Conservation (phyloP, 2,888 invertebrate species). For the Thera britannica region DNA sequence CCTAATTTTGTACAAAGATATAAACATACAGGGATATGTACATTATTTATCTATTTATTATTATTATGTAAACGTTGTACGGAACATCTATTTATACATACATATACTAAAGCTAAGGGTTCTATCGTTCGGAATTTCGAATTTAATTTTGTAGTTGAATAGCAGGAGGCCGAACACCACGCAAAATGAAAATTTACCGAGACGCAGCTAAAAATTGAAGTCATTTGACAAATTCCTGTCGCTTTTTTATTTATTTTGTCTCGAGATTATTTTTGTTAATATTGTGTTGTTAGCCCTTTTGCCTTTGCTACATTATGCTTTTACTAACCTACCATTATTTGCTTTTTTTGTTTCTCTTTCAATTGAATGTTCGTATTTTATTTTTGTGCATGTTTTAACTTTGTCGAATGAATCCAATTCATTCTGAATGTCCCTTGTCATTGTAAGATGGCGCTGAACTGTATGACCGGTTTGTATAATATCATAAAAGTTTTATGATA, state of each 20-base stretch:
- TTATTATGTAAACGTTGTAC: not conserved
- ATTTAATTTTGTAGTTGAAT: constrained; percentile 12
- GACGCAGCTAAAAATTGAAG: constrained; percentile 4
- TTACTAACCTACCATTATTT: not conserved
- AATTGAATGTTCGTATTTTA: not conserved
- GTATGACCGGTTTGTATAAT: not conserved
- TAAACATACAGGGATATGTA: too few relatives aligned
- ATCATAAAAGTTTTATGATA: too few relatives aligned
- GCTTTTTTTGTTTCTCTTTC: not conserved
- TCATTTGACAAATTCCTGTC: constrained; percentile 4
- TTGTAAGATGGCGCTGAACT: constrained; percentile 3
- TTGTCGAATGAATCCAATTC: constrained; percentile 29
- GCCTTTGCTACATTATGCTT: constrained; percentile 7
- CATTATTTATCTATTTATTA: not conserved
- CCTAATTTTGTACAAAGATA: too few relatives aligned
- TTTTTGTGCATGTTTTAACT: constrained; percentile 19
- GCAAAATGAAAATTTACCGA: constrained; percentile 13
- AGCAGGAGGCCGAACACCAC: constrained; percentile 19
- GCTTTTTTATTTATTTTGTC: not conserved
- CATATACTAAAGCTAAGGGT: not conserved
- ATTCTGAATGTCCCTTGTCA: constrained; percentile 8
- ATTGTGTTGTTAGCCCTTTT: not conserved
- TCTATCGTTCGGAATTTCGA: not conserved
- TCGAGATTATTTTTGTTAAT: not conserved
- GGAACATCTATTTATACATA: not conserved